Conservation (phyloP, 2,888 invertebrate species). For the Altica lythri region DNA sequence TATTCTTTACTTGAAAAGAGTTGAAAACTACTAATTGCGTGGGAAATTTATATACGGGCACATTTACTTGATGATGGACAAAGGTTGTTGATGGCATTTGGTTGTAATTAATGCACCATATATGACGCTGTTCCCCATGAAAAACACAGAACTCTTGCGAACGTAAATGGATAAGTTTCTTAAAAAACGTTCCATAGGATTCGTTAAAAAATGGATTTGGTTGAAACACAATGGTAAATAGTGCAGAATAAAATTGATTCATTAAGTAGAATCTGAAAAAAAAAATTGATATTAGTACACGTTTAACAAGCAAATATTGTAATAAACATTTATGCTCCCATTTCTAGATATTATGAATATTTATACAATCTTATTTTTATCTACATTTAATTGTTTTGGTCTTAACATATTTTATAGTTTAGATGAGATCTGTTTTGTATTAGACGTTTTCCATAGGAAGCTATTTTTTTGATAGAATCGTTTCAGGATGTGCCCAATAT, state of each 20-base stretch:
- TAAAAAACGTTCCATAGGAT: conserved; percentile 37
- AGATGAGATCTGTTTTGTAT: no score
- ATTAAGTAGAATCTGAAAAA: conserved; percentile 36
- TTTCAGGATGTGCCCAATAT: no score
- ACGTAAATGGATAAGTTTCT: conserved; percentile 30
- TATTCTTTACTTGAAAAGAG: conserved; percentile 1
- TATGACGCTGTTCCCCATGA: conserved; percentile 14
- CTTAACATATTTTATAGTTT: no score
- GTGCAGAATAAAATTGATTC: conserved; percentile 37
- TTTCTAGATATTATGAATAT: no score
- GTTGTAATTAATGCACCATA: conserved; percentile 27
- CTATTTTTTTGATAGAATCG: no score
- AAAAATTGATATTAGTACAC: no score
- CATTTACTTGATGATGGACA: conserved; percentile 35
- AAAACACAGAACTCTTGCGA: conserved; percentile 10
- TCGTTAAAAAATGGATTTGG: conserved; percentile 41
- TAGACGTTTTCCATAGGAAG: no score
- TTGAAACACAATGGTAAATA: conserved; percentile 36
- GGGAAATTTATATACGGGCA: conserved; percentile 30
- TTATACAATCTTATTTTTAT: no score
- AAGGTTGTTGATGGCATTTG: conserved; percentile 39
- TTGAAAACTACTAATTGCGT: conserved; percentile 25
- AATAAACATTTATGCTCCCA: no score
- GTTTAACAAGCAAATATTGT: no score
- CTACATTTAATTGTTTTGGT: no score